Conservation (phyloP, 2,113 vertebrate species). For the Odontophorus gujanensis region DNA sequence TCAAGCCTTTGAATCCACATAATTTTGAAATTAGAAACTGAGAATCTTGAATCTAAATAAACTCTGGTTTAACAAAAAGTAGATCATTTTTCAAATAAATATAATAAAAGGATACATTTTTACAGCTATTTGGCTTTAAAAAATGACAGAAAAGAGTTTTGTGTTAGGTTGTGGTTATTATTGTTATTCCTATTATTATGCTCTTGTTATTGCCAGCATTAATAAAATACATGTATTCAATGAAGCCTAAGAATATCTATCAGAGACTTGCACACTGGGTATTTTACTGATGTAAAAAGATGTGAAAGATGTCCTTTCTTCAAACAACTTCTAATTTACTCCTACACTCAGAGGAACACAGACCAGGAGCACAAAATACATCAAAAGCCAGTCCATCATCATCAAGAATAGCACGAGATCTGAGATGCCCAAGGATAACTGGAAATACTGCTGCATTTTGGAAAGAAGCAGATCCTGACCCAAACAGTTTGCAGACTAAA, state of each 20-base stretch:
- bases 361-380: neutral
- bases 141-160: neutral
- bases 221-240: slow-evolving; percentile 21
- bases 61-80: neutral
- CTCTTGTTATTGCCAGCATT: slow-evolving; percentile 32
- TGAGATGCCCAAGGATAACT: neutral
- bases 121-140: neutral
- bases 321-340: slow-evolving; percentile 27
- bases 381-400: slow-evolving; percentile 41
- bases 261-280: neutral
- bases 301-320: slow-evolving; percentile 39
- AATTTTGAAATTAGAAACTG: neutral
- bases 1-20: neutral
- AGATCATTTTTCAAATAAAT: slow-evolving; percentile 39
- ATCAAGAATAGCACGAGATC: neutral
- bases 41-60: slow-evolving; percentile 28
- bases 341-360: neutral
- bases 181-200: slow-evolving; percentile 9
- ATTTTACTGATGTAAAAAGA: slow-evolving; percentile 14
- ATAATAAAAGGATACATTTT: neutral
- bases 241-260: slow-evolving; percentile 13
- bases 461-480: neutral
- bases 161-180: neutral
- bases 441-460: neutral
- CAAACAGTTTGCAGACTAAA: neutral